Conservation (phyloP, 64 coral and sea anemone genomes). For the Dendrophyllia cribrosa region DNA sequence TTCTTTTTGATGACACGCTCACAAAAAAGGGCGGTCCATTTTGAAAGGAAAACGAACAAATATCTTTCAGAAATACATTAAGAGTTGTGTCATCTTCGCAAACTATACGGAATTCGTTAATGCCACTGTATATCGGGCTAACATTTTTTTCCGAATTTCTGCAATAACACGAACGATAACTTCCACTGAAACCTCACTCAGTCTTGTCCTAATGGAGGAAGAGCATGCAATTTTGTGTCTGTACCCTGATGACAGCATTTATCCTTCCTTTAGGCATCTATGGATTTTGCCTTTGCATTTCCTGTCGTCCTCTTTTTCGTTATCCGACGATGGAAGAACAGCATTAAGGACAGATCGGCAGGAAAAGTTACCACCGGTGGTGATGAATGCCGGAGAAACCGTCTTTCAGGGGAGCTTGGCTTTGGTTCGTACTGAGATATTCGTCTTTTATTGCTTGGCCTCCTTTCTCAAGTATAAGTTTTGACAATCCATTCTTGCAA, state of each 20-base stretch:
- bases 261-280: not conserved
- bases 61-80: not conserved
- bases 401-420: not conserved
- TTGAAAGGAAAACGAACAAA: not conserved
- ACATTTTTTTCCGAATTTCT: not conserved
- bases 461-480: not conserved
- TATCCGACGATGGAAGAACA: not conserved
- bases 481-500: not conserved
- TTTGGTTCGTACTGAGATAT: not conserved
- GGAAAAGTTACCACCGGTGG: not conserved
- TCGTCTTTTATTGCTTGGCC: not conserved
- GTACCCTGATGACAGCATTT: not conserved
- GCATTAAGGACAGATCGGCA: not conserved
- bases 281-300: not conserved
- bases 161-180: conserved; percentile 11
- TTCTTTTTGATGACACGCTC: not conserved
- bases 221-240: not conserved
- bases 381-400: no score
- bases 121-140: not conserved
- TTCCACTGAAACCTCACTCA: not conserved
- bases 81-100: conserved; percentile 7
- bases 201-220: conserved; percentile 24
- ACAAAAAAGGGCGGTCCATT: not conserved
- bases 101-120: conserved; percentile 5
- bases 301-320: not conserved